Evolutionary conservation across 37 sponge, comb jelly and placozoan genomes (phyloP).

Genomic region (Corticium candelabrum): DNA sequence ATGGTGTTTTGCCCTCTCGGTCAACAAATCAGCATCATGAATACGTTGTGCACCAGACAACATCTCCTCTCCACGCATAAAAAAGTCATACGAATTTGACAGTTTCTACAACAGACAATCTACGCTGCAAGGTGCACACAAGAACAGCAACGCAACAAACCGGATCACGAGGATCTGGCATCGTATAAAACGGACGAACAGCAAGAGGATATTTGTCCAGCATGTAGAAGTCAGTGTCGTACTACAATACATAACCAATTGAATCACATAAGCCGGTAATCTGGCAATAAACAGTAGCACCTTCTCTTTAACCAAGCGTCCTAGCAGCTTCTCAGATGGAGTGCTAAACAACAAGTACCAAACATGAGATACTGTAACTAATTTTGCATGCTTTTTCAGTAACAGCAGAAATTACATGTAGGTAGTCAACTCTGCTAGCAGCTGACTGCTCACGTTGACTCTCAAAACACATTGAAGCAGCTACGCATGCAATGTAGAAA

Average conservation of each 20-base stretch:
- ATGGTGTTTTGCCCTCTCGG: conserved; percentile 75
- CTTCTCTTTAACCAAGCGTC: conserved; percentile 94
- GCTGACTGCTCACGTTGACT: too few relatives aligned
- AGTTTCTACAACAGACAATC: conserved; percentile 26
- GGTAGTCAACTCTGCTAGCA: too few relatives aligned
- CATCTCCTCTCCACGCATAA: conserved; percentile 99
- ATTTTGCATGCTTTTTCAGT: too few relatives aligned
- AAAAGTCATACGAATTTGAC: conserved; percentile 97
- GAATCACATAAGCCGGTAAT: conserved; percentile 3
- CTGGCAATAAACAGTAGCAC: conserved; percentile 28
- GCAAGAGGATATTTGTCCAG: conserved; percentile 97
- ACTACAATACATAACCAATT: conserved; percentile 33
- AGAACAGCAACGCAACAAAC: conserved; percentile 40
- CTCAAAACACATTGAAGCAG: too few relatives aligned
- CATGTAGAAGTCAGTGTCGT: conserved; percentile 98
- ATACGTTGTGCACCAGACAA: conserved; percentile 97
- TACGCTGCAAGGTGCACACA: not conserved
- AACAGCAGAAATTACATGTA: too few relatives aligned
- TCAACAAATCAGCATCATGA: conserved; percentile 88
- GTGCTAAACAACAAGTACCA: conserved; percentile 74
- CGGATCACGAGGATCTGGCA: conserved; percentile 79
- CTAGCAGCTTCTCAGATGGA: conserved; percentile 93
- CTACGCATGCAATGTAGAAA: too few relatives aligned
- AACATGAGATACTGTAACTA: conserved; percentile 9
- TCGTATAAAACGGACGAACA: conserved; percentile 98